A percentile compares a stretch with the other conserved stretches of the same genome.
Evolutionary conservation across 2,888 invertebrate genomes (phyloP).

Genomic region (Eupithecia centaureata): DNA sequence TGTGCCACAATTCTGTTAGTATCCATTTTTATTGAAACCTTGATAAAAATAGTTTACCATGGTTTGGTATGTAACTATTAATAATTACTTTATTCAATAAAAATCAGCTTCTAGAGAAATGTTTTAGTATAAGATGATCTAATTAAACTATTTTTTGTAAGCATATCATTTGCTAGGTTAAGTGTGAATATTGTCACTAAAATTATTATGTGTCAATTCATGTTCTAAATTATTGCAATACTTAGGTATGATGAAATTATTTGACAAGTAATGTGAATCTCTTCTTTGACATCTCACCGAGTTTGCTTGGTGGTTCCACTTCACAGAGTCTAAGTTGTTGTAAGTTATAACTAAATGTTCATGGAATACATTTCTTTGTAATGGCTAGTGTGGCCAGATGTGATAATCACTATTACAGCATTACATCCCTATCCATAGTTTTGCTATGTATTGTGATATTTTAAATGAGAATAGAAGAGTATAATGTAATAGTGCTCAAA

Average conservation of each 20-base stretch:
- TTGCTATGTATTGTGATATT: neutral
- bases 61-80: neutral
- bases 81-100: neutral
- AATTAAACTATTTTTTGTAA: slow-evolving; percentile 9
- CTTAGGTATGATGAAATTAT: neutral
- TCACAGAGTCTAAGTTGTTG: neutral
- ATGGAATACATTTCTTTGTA: neutral
- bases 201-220: neutral
- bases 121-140: slow-evolving; percentile 5
- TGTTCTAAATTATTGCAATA: neutral
- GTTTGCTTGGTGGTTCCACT: neutral
- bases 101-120: neutral
- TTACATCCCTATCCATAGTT: neutral
- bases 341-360: neutral
- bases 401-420: neutral
- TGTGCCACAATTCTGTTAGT: slow-evolving; percentile 1
- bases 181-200: neutral
- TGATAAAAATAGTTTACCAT: neutral
- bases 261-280: neutral
- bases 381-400: neutral
- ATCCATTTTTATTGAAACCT: neutral
- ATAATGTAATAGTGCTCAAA: neutral
- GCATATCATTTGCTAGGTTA: slow-evolving; percentile 7
- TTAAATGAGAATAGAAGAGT: neutral
- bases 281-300: neutral